A percentile compares a stretch with the other conserved stretches of the same genome.
Evolutionary conservation across 2,113 vertebrate species (phyloP).

Genomic region (Acrocephalus kingi): DNA sequence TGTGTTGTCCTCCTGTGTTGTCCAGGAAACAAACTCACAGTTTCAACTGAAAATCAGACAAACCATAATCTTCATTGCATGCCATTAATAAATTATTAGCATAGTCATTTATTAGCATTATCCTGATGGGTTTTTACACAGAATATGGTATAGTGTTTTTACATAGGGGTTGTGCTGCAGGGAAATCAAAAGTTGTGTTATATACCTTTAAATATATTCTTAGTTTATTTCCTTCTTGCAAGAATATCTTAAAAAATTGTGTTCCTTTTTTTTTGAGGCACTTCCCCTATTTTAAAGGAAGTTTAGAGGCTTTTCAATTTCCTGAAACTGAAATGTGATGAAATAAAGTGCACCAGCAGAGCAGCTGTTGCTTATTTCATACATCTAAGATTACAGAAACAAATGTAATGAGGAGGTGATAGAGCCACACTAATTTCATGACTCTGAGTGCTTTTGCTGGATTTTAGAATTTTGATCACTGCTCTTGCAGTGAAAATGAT

Average conservation of each 20-base stretch:
- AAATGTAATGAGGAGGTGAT: background rate
- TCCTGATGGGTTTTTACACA: background rate
- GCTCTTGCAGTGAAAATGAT: background rate
- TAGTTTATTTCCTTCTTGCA: background rate
- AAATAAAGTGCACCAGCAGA: background rate
- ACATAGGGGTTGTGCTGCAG: background rate
- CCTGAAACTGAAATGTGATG: background rate
- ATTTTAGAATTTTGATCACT: background rate
- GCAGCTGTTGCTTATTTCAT: background rate
- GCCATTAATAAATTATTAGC: background rate
- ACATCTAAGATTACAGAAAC: background rate
- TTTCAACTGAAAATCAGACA: background rate
- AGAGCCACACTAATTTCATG: background rate
- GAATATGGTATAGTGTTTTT: background rate
- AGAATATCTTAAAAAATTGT: background rate
- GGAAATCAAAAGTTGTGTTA: background rate
- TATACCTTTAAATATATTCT: background rate
- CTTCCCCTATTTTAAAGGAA: background rate
- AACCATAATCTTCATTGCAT: background rate
- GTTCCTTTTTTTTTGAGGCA: background rate
- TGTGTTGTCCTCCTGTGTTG: background rate
- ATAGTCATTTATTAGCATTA: background rate
- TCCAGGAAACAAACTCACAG: background rate
- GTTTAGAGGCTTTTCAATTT: background rate
- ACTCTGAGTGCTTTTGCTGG: background rate